Evolutionary conservation across 2,113 vertebrate genomes (phyloP).

Genomic region (Macquaria australasica): DNA sequence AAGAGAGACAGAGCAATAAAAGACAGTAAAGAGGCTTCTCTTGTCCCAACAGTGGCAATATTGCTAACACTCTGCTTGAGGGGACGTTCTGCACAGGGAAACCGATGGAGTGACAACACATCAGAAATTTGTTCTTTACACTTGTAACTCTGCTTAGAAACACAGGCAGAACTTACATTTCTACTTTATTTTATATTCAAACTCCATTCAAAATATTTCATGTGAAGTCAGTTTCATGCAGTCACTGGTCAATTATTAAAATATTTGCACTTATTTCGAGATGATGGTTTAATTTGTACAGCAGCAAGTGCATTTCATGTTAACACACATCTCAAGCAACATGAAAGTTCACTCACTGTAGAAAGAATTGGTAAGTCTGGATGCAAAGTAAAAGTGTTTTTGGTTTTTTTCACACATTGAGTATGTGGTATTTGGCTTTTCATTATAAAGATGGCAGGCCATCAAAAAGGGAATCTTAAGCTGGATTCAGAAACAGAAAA

Average conservation of each 20-base stretch:
- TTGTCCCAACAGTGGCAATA: conserved; percentile 42
- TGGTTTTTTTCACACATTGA: not conserved
- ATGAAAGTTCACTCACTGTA: not conserved
- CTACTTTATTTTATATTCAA: not conserved
- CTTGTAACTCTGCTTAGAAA: conserved; percentile 19
- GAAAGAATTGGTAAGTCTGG: not conserved
- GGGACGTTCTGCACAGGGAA: conserved; percentile 48
- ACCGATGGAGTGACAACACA: conserved; percentile 56
- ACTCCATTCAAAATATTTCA: not conserved
- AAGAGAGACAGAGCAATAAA: conserved; percentile 23
- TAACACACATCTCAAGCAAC: not conserved
- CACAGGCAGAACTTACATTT: not conserved
- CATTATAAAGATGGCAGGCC: not conserved
- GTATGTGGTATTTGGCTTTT: conserved; percentile 13
- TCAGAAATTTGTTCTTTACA: conserved; percentile 40
- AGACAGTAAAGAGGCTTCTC: conserved; percentile 43
- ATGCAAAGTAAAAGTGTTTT: not conserved
- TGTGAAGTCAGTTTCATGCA: not conserved
- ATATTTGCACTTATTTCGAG: not conserved
- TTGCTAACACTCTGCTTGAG: conserved; percentile 50
- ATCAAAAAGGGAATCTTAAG: not conserved
- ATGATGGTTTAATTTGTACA: not conserved
- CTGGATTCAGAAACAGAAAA: conserved; percentile 3
- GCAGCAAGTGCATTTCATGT: not conserved
- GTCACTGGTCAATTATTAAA: conserved; percentile 14